These are phyloP conservation scores for Eremophila alpestris DNA, from an alignment of 2,797 vertebrate genomes.

Conservation along the genomic window DNA sequence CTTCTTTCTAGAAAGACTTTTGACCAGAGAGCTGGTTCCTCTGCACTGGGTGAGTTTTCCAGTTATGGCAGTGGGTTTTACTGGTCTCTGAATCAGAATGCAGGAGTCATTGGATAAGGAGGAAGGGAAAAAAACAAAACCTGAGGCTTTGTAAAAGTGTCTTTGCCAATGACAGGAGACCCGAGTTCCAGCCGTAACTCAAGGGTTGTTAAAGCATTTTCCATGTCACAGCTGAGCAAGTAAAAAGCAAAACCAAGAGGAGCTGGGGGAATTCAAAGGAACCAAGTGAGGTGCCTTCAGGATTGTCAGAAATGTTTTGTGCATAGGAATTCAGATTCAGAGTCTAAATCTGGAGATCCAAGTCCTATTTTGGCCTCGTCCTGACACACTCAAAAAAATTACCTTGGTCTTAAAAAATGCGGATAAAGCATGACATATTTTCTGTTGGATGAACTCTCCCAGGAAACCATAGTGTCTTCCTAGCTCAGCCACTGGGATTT, in stretches of 20 bases:
- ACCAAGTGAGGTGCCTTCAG: background rate
- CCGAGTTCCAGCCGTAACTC: background rate
- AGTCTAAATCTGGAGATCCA: background rate
- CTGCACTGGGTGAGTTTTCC: background rate
- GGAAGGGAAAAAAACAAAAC: background rate
- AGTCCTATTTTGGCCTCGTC: background rate
- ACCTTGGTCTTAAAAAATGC: background rate
- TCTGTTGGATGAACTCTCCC: slow-evolving; percentile 39
- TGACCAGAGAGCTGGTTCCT: background rate
- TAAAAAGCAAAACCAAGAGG: background rate
- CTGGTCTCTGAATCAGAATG: background rate
- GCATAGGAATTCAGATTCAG: background rate
- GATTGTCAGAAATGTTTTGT: background rate
- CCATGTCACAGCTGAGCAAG: slow-evolving; percentile 6
- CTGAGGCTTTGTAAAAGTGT: background rate
- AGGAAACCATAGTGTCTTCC: slow-evolving; percentile 20
- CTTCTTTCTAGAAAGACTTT: background rate
- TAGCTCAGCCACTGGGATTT: slow-evolving; percentile 20
- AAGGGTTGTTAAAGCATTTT: background rate
- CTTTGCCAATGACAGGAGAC: background rate
- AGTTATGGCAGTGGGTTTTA: background rate
- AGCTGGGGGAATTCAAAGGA: background rate
- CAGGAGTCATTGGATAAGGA: background rate
- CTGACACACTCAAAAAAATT: background rate
- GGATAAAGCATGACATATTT: background rate